Percentiles rank a stretch among this genome's conserved stretches.
Conservation (phyloP, 2,113 vertebrate genomes). For the Malurus elegans region DNA sequence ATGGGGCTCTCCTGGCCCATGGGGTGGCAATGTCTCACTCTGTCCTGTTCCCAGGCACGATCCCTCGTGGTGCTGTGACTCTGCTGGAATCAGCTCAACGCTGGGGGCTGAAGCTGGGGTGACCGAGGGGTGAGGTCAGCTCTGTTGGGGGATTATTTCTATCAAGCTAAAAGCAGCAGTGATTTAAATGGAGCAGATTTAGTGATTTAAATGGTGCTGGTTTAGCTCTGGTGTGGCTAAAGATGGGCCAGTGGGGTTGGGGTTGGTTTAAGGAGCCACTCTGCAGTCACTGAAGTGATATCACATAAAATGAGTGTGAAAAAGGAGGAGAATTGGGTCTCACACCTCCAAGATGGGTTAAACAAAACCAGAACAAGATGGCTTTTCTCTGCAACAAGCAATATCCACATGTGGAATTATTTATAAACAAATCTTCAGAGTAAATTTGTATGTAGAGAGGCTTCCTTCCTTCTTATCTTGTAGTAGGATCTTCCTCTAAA, state of each 20-base stretch:
- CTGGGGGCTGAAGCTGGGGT: background rate
- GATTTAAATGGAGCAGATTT: constrained; percentile 2
- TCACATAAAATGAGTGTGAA: background rate
- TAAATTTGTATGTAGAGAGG: background rate
- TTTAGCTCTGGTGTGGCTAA: background rate
- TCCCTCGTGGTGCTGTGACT: background rate
- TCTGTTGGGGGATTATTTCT: background rate
- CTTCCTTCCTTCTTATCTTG: background rate
- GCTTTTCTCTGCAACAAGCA: background rate
- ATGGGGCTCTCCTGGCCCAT: fast-evolving
- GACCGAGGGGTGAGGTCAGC: background rate
- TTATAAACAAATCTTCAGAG: background rate
- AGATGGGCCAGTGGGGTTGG: background rate
- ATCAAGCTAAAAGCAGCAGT: constrained; percentile 8
- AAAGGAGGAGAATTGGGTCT: background rate
- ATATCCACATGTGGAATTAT: background rate
- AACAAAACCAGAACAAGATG: background rate
- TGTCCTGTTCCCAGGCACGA: fast-evolving
- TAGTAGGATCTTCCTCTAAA: background rate
- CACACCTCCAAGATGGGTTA: background rate
- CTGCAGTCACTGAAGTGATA: background rate
- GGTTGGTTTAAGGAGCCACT: background rate
- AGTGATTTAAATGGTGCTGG: constrained; percentile 10
- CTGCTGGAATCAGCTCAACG: background rate
- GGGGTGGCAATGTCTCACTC: fast-evolving